Base-by-base conservation (phyloP, 2,113 vertebrate genomes). In the Aegithalos caudatus region DNA sequence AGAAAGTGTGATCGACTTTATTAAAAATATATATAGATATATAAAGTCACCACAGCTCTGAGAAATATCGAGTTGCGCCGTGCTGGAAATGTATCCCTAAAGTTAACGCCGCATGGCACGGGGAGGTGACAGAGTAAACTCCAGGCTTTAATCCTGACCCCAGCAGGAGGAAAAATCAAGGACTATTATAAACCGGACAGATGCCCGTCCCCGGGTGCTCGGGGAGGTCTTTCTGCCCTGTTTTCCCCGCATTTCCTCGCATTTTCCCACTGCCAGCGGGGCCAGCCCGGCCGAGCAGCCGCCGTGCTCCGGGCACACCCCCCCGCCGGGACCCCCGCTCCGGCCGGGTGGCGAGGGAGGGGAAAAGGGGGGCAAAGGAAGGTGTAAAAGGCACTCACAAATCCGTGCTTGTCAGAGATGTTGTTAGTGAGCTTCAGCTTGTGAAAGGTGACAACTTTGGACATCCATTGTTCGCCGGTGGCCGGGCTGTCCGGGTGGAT, bases 361-460 rank as follows among this genome's bases (percentile, higher is more conserved):
- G 19, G 11, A n/a, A 4, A 42, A n/a, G 42, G 33, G 38, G 60
- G n/a, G 62, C 33, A 9, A 44, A 70, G 29, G 58, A 58, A 86
- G 80, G 79, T 82, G 96, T 96, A 97, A 94, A 92, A 96, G 96
- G 85, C 83, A 99, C 99, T 99, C 98, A 99, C 99, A 99, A 99
- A 99, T 98, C 99, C 99, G 53, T 99, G 99, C 97, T 99, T 99
- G 98, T 99, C 99, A 66, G 99, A 99, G 97, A 99, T 99, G 97
- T 99, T 99, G 93, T 99, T 99, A 64, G 99, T 99, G 97, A 99
- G 98, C 98, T 99, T 99, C 97, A 99, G 99, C 97, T 99, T 99
- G 98, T 99, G 99, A 97, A 99, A 99, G 96, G 99, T 99, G 97
- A 99, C 99, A 56, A 99, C 99, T 98, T 99, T 99, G 88, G 99